phyloP scores from a whole-genome alignment of 2,113 vertebrate genomes.

The Bombycilla garrulus region DNA sequence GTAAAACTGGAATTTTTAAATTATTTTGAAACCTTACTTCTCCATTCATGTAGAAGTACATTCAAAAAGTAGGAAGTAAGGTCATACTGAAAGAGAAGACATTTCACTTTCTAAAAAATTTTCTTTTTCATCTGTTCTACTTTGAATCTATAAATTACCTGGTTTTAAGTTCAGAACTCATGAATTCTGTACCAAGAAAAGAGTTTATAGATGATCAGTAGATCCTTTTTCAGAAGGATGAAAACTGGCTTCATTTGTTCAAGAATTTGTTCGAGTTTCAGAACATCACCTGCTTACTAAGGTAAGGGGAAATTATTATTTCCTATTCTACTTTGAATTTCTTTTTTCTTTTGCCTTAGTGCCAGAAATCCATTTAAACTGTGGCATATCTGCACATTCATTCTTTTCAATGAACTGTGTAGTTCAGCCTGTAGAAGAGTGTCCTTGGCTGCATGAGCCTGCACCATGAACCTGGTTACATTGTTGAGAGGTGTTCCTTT shows the following conservation, averaged over 20 bases:
- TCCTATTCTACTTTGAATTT: not conserved
- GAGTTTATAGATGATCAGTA: not conserved
- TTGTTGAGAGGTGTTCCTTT: not conserved
- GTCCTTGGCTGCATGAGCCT: not conserved
- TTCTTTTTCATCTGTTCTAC: not conserved
- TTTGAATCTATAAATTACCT: not conserved
- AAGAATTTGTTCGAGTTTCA: not conserved
- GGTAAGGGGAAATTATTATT: not conserved
- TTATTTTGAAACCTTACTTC: not conserved
- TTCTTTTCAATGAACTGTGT: not conserved
- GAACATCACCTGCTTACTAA: not conserved
- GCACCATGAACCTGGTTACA: accelerated
- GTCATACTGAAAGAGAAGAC: not conserved
- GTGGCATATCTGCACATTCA: not conserved
- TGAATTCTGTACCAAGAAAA: not conserved
- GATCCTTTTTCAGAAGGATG: not conserved
- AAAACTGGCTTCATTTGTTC: not conserved
- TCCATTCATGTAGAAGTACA: not conserved
- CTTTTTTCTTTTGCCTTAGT: not conserved
- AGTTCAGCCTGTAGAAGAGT: not conserved
- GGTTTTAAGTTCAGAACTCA: not conserved
- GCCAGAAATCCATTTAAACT: not conserved
- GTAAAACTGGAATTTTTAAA: not conserved
- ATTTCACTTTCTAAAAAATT: not conserved
- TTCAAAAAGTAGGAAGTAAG: not conserved